phyloP scores from a whole-genome alignment of 1,140 invertebrate genomes.

The Fopius arisanus region DNA sequence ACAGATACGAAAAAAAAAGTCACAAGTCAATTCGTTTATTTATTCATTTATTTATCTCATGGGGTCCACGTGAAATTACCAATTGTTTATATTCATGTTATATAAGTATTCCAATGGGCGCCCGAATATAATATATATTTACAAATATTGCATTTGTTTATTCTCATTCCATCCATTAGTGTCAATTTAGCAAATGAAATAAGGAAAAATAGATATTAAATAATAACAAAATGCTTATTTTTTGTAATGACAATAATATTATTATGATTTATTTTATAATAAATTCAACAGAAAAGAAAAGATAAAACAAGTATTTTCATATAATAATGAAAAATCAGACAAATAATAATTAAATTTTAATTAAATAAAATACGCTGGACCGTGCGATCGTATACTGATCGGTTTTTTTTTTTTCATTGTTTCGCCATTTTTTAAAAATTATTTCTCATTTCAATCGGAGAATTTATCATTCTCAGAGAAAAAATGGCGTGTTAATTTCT shows the following conservation, averaged over 20 bases:
- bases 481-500: conserved; percentile 15
- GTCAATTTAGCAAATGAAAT: not conserved
- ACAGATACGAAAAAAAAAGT: no score
- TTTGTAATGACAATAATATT: not conserved
- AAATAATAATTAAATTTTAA: conserved; percentile 16
- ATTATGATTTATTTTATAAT: conserved; percentile 20
- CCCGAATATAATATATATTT: not conserved
- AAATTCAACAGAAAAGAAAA: conserved; percentile 22
- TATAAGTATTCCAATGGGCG: not conserved
- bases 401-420: not conserved
- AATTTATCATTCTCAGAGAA: not conserved
- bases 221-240: conserved; percentile 11
- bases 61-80: not conserved
- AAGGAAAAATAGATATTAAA: conserved; percentile 13
- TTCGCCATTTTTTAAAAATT: not conserved
- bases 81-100: not conserved
- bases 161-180: not conserved
- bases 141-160: conserved; percentile 2
- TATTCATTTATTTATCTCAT: not conserved
- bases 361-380: conserved; percentile 13
- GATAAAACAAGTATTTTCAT: not conserved
- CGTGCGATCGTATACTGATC: conserved; percentile 22
- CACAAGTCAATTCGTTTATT: not conserved
- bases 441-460: not conserved
- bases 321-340: conserved; percentile 5